phyloP scores from a whole-genome alignment of 64 coral and sea anemone genomes.

The Montipora efflorescens region DNA sequence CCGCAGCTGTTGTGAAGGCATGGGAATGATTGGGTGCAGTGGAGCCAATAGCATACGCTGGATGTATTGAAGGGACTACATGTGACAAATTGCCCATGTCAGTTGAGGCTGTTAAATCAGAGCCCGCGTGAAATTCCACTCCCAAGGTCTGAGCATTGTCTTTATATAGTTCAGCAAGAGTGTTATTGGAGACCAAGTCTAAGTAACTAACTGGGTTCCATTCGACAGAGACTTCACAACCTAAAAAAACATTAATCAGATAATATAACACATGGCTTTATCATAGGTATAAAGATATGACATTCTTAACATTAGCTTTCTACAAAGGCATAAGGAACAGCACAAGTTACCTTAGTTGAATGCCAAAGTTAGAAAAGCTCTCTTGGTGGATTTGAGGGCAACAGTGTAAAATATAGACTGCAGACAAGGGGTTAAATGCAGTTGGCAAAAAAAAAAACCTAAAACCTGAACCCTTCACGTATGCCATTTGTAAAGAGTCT shows the following conservation, averaged over 20 bases:
- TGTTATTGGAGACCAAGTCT: constrained; percentile 61
- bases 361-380: no score
- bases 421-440: no score
- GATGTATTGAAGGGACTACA: constrained; percentile 77
- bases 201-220: constrained; percentile 27
- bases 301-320: no score
- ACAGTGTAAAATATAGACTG: no score
- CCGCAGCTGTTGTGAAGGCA: constrained; percentile 81
- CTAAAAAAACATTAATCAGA: not conserved
- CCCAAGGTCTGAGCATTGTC: constrained; percentile 74
- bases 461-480: no score
- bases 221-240: constrained; percentile 61
- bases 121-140: constrained; percentile 63
- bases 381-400: no score
- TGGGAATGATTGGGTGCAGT: constrained; percentile 86
- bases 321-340: no score
- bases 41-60: constrained; percentile 73
- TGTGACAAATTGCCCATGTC: constrained; percentile 88
- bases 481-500: no score
- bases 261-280: no score
- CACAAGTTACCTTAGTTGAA: no score
- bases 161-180: constrained; percentile 78
- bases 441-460: no score
- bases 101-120: constrained; percentile 75
- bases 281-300: no score